Conservation (phyloP, 2,888 invertebrate genomes). For the Eupithecia exiguata region DNA sequence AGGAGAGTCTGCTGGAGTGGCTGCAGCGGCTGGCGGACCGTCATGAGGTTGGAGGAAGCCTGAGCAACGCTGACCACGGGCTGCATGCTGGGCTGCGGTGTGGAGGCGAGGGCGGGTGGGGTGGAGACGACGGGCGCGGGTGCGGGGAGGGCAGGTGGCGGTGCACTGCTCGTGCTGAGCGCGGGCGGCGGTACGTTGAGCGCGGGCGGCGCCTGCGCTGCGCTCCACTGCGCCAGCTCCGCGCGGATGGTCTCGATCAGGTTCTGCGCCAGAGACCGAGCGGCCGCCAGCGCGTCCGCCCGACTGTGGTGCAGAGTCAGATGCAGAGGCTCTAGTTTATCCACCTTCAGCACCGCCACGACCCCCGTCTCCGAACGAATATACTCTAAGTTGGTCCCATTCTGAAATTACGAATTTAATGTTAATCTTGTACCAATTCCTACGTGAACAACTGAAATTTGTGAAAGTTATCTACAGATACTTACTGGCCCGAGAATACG, state of each 20-base stretch:
- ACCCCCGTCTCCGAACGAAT: conserved; percentile 91
- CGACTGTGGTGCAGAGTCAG: conserved; percentile 90
- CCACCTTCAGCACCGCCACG: conserved; percentile 88
- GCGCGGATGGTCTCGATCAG: conserved; percentile 90
- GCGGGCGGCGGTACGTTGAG: conserved; percentile 72
- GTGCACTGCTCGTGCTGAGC: conserved; percentile 66
- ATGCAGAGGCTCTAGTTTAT: conserved; percentile 89
- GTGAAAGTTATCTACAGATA: conserved; percentile 35
- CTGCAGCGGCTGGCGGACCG: conserved; percentile 67
- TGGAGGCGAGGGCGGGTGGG: conserved; percentile 64
- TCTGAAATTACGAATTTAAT: conserved; percentile 63
- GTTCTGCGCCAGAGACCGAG: conserved; percentile 89
- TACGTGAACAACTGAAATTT: neutral
- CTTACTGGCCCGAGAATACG: conserved; percentile 87
- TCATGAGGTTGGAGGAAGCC: conserved; percentile 74
- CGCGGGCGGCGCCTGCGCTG: conserved; percentile 72
- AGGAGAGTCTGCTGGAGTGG: conserved; percentile 59
- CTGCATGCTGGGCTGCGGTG: conserved; percentile 63
- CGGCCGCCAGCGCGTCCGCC: conserved; percentile 87
- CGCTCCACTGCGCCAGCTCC: conserved; percentile 74
- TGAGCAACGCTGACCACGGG: conserved; percentile 75
- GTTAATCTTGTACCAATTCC: neutral
- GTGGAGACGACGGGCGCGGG: conserved; percentile 65
- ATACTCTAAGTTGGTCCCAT: conserved; percentile 89
- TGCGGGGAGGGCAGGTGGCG: conserved; percentile 67